A percentile compares a stretch with the other conserved stretches of the same genome.
Evolutionary conservation across 2,113 vertebrate species (phyloP).

Genomic region (Crocuta crocuta): DNA sequence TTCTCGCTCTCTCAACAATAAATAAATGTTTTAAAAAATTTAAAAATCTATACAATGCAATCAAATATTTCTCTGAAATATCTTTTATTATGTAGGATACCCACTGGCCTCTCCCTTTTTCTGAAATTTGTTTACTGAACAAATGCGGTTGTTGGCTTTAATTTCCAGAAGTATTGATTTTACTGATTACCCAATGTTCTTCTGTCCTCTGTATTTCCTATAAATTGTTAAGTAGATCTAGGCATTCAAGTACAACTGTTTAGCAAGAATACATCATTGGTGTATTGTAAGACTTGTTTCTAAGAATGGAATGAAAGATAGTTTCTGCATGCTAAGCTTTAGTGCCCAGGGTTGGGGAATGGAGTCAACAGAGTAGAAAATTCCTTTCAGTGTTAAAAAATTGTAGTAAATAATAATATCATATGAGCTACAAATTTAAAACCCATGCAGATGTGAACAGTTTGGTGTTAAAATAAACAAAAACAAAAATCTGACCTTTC

Average conservation of each 20-base stretch:
- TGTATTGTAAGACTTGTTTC: neutral
- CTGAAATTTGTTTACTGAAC: neutral
- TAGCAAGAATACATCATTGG: neutral
- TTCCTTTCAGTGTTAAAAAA: neutral
- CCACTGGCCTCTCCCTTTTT: neutral
- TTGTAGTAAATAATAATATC: neutral
- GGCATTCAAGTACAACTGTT: neutral
- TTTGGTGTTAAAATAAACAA: neutral
- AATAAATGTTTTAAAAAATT: no score
- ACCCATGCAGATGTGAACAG: neutral
- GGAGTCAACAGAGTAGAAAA: neutral
- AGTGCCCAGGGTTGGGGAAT: no score
- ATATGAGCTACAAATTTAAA: neutral
- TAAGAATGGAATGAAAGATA: neutral
- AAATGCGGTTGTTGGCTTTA: neutral
- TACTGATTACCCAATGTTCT: neutral
- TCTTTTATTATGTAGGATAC: neutral
- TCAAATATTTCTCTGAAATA: neutral
- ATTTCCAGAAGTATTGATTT: neutral
- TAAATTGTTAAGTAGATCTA: neutral
- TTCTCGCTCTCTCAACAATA: no score
- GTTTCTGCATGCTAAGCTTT: neutral
- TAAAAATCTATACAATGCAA: neutral
- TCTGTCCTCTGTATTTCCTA: neutral
- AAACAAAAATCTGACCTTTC: slow-evolving; percentile 29